Evolutionary conservation across 1,140 invertebrate species (phyloP), one percentile per base, ranked within the genome.

Genomic region (Camponotus floridanus): DNA sequence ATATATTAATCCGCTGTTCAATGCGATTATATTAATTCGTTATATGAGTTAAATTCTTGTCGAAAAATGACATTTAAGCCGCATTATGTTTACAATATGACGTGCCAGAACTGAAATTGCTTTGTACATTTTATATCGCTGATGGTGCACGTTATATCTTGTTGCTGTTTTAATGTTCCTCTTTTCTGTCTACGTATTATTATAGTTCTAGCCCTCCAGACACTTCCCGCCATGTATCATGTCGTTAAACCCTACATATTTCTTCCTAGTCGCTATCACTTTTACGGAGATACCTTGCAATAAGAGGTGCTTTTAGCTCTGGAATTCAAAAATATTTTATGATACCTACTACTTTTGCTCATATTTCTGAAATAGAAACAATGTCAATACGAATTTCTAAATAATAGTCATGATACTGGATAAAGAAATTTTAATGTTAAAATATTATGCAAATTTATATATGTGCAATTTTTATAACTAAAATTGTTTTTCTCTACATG

Each of bases 161-260:
- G 36, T 73, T 45, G 39, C 18, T 61, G 64, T 80, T 59, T 80
- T 80, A 83, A 83, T 62, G 55, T 61, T 73, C 8, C 18, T 45
- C 26, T 74, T 80, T 80, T 51, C 48, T 3, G 64, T 80, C 8
- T 70, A 73, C 55, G 79, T 73, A 59, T 74, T 74, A 74, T 74
- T 74, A 48, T 45, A 73, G 39, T 83, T 83, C n/a, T 83, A 73
- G 15, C n/a, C 8, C n/a, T 73, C 39, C 67, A 61, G 39, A 74
- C 79, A 74, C 61, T 62, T 62, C 39, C n/a, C 26, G 51, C 55
- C 31, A 74, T 83, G n/a, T 62, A 83, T 83, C 79, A 83, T 15
- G 33, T 39, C 39, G 55, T 83, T 83, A 83, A 83, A 74, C n/a
- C 79, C 79, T 33, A 74, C 68, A 83, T 83, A n/a, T 73, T 74